Evolutionary conservation across 2,113 vertebrate genomes (phyloP), one percentile per base, ranked within the genome.

Genomic region (Petromus typicus): DNA sequence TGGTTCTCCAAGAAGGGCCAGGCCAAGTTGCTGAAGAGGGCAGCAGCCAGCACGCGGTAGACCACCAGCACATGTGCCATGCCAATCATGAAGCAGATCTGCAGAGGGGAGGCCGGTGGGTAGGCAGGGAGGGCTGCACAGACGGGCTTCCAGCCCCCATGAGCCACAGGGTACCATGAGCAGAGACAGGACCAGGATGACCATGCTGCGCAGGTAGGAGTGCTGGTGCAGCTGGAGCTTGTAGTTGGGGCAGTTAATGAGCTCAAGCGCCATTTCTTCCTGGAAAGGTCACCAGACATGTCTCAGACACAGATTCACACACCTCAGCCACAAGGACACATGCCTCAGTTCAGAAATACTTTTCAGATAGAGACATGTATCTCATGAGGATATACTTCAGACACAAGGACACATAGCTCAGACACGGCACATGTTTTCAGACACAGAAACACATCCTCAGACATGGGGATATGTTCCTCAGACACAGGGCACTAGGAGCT

Each of bases 181-280:
- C 43, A 99, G 98, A 16, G 98, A 98, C 97, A 99, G 81, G 43
- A 98, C 40, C 45, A 99, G 98, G 27, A 99, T 97, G 13, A 98
- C 0, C 2, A 95, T 96, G 97, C 98, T 99, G 67, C 91, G 97
- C 2, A 98, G 3, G 97, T 99, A 99, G 2, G 99, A 99, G 95
- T 99, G 99, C 64, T 95, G 93, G 93, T 99, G 98, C 2, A 0
- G 11, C 73, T 3, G 98, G 0, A 98, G 96, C 0, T 90, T 1
- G 5, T 98, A 98, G 37, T 98, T 40, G 0, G 97, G 79, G 23
- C 98, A 92, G 63, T 98, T 99, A 82, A 99, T 98, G 86, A 99
- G 97, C 27, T 98, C 97, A 85, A 99, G 78, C 3, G 99, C 99
- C 92, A 99, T 96, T 64, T 99, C 99, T 96, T 99, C 99, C 99